Conservation (phyloP, 2,113 vertebrate species). For the Labrus mixtus region DNA sequence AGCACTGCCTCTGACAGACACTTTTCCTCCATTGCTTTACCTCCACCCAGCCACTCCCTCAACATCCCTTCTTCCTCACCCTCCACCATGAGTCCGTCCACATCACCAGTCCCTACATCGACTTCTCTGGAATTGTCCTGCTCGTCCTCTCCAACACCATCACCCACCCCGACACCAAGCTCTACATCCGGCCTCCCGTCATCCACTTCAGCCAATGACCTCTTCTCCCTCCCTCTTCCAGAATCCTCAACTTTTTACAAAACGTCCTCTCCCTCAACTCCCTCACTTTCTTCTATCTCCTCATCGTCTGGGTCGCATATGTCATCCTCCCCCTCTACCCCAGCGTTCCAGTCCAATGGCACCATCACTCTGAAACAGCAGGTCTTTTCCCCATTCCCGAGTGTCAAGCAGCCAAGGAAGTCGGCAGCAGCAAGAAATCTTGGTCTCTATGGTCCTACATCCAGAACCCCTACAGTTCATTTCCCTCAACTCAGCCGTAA, state of each 20-base stretch:
- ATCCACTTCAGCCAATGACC: constrained; percentile 36
- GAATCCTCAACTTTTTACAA: constrained; percentile 52
- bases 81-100: constrained; percentile 81
- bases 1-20: constrained; percentile 60
- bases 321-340: constrained; percentile 70
- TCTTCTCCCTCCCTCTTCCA: constrained; percentile 26
- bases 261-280: constrained; percentile 58
- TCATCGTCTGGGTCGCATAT: constrained; percentile 62
- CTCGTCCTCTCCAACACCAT: constrained; percentile 23
- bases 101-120: constrained; percentile 75
- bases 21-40: constrained; percentile 26
- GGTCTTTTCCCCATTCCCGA: constrained; percentile 93
- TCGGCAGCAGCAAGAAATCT: constrained; percentile 93
- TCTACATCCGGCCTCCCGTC: constrained; percentile 22
- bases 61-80: constrained; percentile 48
- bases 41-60: constrained; percentile 24
- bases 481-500: constrained; percentile 95
- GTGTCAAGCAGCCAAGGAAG: constrained; percentile 92
- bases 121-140: not conserved
- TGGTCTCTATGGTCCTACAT: constrained; percentile 94
- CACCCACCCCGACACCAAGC: constrained; percentile 37
- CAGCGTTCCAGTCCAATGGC: constrained; percentile 33
- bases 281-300: constrained; percentile 56
- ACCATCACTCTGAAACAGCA: constrained; percentile 68
- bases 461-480: constrained; percentile 91